These are phyloP conservation scores for Nothoprocta pentlandii DNA, from an alignment of 2,113 vertebrate species.

Conservation along the genomic window DNA sequence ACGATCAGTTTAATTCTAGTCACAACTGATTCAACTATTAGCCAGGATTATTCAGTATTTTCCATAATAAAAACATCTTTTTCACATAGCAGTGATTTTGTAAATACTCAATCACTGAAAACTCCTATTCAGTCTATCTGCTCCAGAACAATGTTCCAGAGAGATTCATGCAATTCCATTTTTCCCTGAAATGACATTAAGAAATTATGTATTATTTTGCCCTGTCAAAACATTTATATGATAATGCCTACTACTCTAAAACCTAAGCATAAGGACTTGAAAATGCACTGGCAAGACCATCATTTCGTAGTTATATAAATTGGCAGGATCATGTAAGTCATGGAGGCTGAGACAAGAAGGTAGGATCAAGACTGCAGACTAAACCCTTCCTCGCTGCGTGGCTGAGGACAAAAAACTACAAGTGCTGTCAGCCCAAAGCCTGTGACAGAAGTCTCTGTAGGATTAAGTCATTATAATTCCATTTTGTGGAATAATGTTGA, in stretches of 20 bases:
- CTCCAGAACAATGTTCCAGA: neutral
- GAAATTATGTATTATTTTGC: neutral
- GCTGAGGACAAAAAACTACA: neutral
- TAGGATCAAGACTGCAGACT: neutral
- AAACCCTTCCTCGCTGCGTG: neutral
- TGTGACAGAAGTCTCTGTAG: neutral
- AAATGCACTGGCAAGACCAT: neutral
- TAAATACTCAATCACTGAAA: neutral
- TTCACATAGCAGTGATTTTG: neutral
- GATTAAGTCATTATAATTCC: neutral
- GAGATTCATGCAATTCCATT: neutral
- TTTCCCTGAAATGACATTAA: neutral
- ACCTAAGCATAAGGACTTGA: neutral
- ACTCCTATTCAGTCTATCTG: neutral
- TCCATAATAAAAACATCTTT: neutral
- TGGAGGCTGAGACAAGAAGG: neutral
- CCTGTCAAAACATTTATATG: neutral
- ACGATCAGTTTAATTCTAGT: neutral
- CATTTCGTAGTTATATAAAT: neutral
- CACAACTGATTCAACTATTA: neutral
- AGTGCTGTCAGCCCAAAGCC: neutral
- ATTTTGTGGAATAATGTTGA: neutral
- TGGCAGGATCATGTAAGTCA: no score
- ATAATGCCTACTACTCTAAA: neutral
- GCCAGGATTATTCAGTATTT: neutral